These are phyloP conservation scores for Gymnosoma rotundatum DNA, from an alignment of 2,888 invertebrate genomes.

Conservation along the genomic window DNA sequence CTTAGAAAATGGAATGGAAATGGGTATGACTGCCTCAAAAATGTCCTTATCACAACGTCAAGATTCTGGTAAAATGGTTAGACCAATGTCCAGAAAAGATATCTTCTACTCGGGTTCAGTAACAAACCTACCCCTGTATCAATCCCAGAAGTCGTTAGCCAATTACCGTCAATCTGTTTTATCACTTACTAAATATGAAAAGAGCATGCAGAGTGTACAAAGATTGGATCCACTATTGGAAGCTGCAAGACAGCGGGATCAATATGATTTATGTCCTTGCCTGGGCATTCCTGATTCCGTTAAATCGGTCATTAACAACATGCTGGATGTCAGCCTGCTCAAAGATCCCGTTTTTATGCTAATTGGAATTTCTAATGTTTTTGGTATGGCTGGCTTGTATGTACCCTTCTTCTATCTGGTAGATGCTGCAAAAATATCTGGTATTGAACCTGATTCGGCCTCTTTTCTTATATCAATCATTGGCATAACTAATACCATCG, in stretches of 20 bases:
- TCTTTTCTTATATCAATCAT: slow-evolving; percentile 83
- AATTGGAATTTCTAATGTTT: slow-evolving; percentile 95
- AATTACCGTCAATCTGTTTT: slow-evolving; percentile 96
- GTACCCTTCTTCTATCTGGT: slow-evolving; percentile 98
- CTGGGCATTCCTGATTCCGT: slow-evolving; percentile 90
- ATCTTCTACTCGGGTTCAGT: slow-evolving; percentile 99
- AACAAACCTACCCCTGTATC: slow-evolving; percentile 95
- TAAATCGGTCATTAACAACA: slow-evolving; percentile 91
- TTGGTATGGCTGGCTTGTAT: slow-evolving; percentile 98
- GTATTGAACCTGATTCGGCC: slow-evolving; percentile 88
- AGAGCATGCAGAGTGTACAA: slow-evolving; percentile 84
- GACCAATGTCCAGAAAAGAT: slow-evolving; percentile 96
- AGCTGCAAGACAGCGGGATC: slow-evolving; percentile 83
- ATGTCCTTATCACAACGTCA: slow-evolving; percentile 84
- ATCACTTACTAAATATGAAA: slow-evolving; percentile 89
- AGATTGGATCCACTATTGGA: slow-evolving; percentile 84
- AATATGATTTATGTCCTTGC: slow-evolving; percentile 91
- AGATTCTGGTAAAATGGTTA: slow-evolving; percentile 86
- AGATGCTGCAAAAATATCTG: slow-evolving; percentile 88
- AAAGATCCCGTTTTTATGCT: slow-evolving; percentile 95
- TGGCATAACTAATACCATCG: slow-evolving; percentile 96
- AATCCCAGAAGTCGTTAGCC: slow-evolving; percentile 94
- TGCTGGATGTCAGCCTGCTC: slow-evolving; percentile 95
- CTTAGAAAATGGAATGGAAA: slow-evolving; percentile 88
- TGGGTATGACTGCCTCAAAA: slow-evolving; percentile 89